Base-by-base conservation (phyloP, 1,140 invertebrate genomes). In the Pachypsylla venusta region DNA sequence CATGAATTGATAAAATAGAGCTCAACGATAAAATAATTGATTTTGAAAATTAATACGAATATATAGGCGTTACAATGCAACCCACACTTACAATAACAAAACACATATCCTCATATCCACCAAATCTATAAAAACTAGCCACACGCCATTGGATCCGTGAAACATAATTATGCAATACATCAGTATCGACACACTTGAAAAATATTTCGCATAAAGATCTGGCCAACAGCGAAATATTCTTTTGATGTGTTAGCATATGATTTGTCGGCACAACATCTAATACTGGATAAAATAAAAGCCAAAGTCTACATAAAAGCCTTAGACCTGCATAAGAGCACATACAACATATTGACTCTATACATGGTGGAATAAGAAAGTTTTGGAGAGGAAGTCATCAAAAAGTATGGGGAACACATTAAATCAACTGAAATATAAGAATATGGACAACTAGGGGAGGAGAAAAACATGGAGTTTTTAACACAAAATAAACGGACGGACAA, bases 211-310 rank as follows among this genome's bases (percentile, higher is more conserved):
- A 48, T 48, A 22, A 48, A 48, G 22, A 48, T 48, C 4, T 48
- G 42, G 42, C 42, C 42, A 48, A 48, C 22, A 4, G 3, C 22
- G 4, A 48, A n/a, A 5, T 48, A 48, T 48, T 5, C n/a, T n/a
- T 48, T 48, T n/a, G 22, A 48, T 4, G 22, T 48, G 7, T 4
- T 48, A 10, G 42, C 42, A 48, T 19, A n/a, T 19, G 5, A 48
- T 22, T 10, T 48, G 22, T 19, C 42, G 7, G 4, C n/a, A 7
- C 42, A 48, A 48, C 42, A 48, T 7, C 42, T 48, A 48, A 5
- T 48, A 48, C 42, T 48, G 22, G 42, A 48, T 22, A 48, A 48
- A 48, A n/a, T 48, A 10, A 48, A 48, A n/a, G 42, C 42, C 42
- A 48, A 48, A 48, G 16, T 19, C n/a, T 48, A 48, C 42, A 48